These are phyloP conservation scores for Hemicordylus capensis DNA, from an alignment of 2,113 vertebrate species.

Conservation along the genomic window DNA sequence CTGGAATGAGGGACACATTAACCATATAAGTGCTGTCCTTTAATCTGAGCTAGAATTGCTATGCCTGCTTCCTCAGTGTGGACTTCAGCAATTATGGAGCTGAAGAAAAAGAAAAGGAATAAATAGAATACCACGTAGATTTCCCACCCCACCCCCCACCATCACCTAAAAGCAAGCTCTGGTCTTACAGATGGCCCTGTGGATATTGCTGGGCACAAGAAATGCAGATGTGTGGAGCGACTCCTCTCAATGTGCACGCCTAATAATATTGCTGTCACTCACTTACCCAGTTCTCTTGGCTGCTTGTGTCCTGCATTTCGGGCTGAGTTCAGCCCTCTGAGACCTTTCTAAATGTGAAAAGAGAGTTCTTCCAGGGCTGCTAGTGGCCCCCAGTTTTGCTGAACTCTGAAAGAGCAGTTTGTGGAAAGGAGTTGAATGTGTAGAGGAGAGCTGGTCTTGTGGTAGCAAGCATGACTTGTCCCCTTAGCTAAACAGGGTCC, in stretches of 20 bases:
- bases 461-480: too few species aligned
- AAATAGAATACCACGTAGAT: not conserved
- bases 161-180: not conserved
- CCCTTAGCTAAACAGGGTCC: too few species aligned
- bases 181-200: not conserved
- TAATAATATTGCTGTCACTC: not conserved
- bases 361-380: constrained; percentile 59
- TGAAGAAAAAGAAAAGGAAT: too few species aligned
- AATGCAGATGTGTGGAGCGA: constrained; percentile 37
- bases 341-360: accelerated
- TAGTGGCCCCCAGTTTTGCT: not conserved
- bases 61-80: not conserved
- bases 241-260: constrained; percentile 49
- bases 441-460: too few species aligned
- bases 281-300: not conserved
- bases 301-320: not conserved
- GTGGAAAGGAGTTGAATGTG: not conserved
- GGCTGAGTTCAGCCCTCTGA: not conserved
- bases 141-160: not conserved
- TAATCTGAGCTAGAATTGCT: not conserved
- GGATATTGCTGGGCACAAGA: accelerated
- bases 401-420: accelerated
- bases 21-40: not conserved
- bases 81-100: not conserved
- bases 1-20: too few species aligned